A percentile compares a stretch with the other conserved stretches of the same genome.
Evolutionary conservation across 2,113 vertebrate genomes (phyloP).

Genomic region (Callorhinus ursinus): DNA sequence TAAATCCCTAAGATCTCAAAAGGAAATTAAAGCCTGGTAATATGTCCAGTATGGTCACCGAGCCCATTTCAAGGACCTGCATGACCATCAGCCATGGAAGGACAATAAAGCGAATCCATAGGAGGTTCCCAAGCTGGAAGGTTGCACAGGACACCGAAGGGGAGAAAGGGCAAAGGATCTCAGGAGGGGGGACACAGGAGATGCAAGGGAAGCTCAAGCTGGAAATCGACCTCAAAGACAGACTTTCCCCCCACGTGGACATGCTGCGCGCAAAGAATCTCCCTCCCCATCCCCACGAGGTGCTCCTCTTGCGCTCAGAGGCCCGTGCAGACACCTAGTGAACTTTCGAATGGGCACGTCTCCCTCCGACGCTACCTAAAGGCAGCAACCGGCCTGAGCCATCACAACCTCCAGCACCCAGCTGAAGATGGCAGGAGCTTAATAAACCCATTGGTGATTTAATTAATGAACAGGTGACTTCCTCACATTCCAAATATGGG

Average conservation of each 20-base stretch:
- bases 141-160: not conserved
- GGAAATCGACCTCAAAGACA: not conserved
- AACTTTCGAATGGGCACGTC: not conserved
- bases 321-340: fast-evolving
- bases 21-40: not conserved
- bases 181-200: not conserved
- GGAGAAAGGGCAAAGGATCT: not conserved
- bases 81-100: not conserved
- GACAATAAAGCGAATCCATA: not conserved
- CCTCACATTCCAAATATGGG: not conserved
- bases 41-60: not conserved
- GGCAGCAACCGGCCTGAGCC: not conserved
- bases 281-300: not conserved
- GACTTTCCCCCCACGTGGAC: not conserved
- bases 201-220: not conserved
- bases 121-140: not conserved
- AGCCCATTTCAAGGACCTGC: not conserved
- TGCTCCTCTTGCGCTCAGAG: not conserved
- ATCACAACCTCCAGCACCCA: not conserved
- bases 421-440: not conserved
- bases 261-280: not conserved
- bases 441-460: not conserved
- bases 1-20: not conserved
- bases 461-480: not conserved
- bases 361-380: not conserved